phyloP scores from a whole-genome alignment of 2,797 vertebrate species.

The Glossophaga mutica region DNA sequence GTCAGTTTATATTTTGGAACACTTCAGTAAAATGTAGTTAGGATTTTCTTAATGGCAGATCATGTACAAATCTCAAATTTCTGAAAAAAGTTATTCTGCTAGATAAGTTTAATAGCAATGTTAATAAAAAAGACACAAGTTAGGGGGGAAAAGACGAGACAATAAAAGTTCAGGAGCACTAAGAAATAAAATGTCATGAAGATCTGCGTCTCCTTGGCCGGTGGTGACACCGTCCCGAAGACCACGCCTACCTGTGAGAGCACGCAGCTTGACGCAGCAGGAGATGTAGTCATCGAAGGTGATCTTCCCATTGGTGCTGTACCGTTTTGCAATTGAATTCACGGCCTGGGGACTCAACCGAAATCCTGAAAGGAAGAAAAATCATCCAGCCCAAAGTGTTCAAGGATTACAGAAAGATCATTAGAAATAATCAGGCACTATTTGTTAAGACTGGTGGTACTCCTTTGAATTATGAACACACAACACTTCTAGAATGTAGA shows the following conservation, averaged over 20 bases:
- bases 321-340: constrained; percentile 88
- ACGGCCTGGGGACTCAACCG: constrained; percentile 91
- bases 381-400: neutral
- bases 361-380: constrained; percentile 85
- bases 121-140: neutral
- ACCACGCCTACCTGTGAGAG: constrained; percentile 88
- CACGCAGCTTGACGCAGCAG: constrained; percentile 91
- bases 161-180: neutral
- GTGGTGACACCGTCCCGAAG: neutral
- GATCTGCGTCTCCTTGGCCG: rapidly evolving
- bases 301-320: constrained; percentile 88
- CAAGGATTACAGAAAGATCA: neutral
- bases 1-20: neutral
- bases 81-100: neutral
- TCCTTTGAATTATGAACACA: neutral
- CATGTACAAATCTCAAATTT: neutral
- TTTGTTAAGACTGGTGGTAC: neutral
- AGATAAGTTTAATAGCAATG: neutral
- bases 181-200: neutral
- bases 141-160: neutral
- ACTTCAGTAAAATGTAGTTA: neutral
- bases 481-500: neutral
- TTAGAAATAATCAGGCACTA: neutral
- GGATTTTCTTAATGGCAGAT: neutral
- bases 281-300: constrained; percentile 94